These are phyloP conservation scores for Macropis europaea DNA, from an alignment of 2,888 invertebrate genomes.

Conservation along the genomic window DNA sequence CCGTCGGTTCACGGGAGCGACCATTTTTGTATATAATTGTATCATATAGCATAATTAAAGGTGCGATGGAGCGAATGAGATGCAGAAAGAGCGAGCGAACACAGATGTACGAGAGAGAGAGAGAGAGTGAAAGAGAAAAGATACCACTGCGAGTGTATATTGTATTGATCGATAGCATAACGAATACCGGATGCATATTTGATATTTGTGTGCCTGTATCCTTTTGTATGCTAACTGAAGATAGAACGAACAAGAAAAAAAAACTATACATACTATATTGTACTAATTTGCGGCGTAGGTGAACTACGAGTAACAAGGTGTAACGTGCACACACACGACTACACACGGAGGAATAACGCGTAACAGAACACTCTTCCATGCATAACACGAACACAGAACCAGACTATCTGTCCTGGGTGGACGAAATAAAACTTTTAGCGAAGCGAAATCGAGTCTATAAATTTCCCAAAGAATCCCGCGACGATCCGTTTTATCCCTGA, in stretches of 20 bases:
- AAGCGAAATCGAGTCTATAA: conserved; percentile 62
- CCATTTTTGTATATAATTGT: conserved; percentile 72
- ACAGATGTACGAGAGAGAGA: conserved; percentile 42
- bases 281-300: conserved; percentile 64
- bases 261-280: conserved; percentile 75
- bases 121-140: conserved; percentile 6
- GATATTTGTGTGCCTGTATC: conserved; percentile 80
- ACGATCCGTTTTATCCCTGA: conserved; percentile 17
- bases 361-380: conserved; percentile 30
- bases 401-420: conserved; percentile 71
- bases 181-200: conserved; percentile 77
- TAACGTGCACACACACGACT: conserved; percentile 43
- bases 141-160: conserved; percentile 77
- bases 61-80: conserved; percentile 33
- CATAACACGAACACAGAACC: conserved; percentile 54
- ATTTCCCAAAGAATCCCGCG: conserved; percentile 1
- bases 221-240: conserved; percentile 78
- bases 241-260: conserved; percentile 61
- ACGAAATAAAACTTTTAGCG: conserved; percentile 78
- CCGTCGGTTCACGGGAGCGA: conserved; percentile 48
- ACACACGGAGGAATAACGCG: conserved; percentile 20
- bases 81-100: conserved; percentile 18
- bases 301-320: conserved; percentile 64
- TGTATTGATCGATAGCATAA: conserved; percentile 72
- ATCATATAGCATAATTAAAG: conserved; percentile 64